Conservation (phyloP, 2,797 vertebrate species). For the Microctenopoma lineatum region DNA sequence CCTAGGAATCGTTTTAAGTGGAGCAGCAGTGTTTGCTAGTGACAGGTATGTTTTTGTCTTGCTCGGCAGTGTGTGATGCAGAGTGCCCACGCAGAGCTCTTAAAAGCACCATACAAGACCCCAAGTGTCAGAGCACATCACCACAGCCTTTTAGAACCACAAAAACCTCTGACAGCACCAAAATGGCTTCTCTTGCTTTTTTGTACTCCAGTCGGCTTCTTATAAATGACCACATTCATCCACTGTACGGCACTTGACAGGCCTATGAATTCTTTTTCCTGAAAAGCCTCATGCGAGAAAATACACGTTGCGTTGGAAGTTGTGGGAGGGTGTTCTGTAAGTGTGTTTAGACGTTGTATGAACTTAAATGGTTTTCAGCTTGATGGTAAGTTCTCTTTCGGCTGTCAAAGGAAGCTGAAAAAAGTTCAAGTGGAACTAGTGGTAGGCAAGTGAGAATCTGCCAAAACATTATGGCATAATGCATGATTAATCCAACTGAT, state of each 20-base stretch:
- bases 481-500: slow-evolving; percentile 27
- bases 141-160: slow-evolving; percentile 79
- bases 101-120: slow-evolving; percentile 81
- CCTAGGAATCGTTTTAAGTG: slow-evolving; percentile 74
- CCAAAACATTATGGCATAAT: slow-evolving; percentile 39
- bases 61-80: slow-evolving; percentile 72
- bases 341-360: slow-evolving; percentile 52
- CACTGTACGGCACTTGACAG: slow-evolving; percentile 65
- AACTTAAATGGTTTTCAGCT: slow-evolving; percentile 57
- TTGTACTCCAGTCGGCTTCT: slow-evolving; percentile 67
- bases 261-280: slow-evolving; percentile 70
- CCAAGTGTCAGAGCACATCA: slow-evolving; percentile 82
- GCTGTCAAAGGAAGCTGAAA: slow-evolving; percentile 45
- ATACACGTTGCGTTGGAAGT: slow-evolving; percentile 35
- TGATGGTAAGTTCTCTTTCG: slow-evolving; percentile 46
- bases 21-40: slow-evolving; percentile 64
- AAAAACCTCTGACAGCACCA: slow-evolving; percentile 82
- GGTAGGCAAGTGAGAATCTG: slow-evolving; percentile 34
- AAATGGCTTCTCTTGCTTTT: slow-evolving; percentile 75
- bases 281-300: slow-evolving; percentile 63
- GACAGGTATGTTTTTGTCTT: slow-evolving; percentile 83
- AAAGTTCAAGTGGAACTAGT: slow-evolving; percentile 43
- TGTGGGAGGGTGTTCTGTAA: slow-evolving; percentile 39
- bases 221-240: slow-evolving; percentile 77
- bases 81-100: slow-evolving; percentile 80